Evolutionary conservation across 2,113 vertebrate species (phyloP).

Genomic region (Erinaceus europaeus): DNA sequence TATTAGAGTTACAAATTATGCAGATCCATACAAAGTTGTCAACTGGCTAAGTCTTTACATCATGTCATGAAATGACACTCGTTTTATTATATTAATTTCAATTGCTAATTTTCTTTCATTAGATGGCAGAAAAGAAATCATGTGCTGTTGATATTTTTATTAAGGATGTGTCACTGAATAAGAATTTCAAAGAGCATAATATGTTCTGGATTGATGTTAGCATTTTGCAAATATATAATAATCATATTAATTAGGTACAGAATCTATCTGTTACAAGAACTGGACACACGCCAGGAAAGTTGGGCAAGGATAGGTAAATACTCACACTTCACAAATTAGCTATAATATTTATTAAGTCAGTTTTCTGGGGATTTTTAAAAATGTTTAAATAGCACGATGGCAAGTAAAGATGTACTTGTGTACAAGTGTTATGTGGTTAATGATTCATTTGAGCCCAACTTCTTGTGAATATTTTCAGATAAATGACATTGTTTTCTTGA

Average conservation of each 20-base stretch:
- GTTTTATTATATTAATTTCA: constrained; percentile 56
- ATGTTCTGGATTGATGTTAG: constrained; percentile 1
- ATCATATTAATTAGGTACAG: constrained; percentile 32
- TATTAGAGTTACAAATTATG: constrained; percentile 48
- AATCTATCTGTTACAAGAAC: constrained; percentile 38
- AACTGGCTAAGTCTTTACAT: background rate
- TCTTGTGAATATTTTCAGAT: background rate
- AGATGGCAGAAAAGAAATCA: constrained; percentile 32
- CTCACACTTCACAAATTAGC: background rate
- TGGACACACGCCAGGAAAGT: constrained; percentile 22
- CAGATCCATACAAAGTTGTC: constrained; percentile 44
- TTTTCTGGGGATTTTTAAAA: background rate
- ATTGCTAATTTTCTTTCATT: constrained; percentile 7
- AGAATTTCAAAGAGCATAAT: constrained; percentile 8
- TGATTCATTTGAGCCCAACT: constrained; percentile 21
- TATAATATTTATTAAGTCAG: constrained; percentile 17
- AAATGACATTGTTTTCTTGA: constrained; percentile 13
- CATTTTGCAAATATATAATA: constrained; percentile 24
- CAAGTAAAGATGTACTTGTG: background rate
- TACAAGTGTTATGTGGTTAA: background rate
- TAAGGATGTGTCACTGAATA: constrained; percentile 14
- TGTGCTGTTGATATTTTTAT: background rate
- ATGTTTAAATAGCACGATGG: background rate
- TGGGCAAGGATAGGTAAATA: background rate
- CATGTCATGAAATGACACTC: constrained; percentile 37